Conservation (phyloP, 2,113 vertebrate genomes). For the Procavia capensis region DNA sequence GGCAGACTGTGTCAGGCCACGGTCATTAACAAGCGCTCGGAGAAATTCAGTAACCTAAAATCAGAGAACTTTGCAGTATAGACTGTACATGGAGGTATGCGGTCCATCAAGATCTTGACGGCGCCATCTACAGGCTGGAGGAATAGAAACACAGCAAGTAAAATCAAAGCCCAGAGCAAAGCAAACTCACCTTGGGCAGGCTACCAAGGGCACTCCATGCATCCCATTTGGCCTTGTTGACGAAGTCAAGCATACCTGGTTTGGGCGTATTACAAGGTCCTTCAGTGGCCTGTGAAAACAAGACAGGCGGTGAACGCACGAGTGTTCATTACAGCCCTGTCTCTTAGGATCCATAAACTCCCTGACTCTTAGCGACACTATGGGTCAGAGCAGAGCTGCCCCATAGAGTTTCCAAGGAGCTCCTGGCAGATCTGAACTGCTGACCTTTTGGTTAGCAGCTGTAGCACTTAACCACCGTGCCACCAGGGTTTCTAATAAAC, state of each 20-base stretch:
- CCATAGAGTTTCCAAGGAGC: no score
- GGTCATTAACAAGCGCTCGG: background rate
- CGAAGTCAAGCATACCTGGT: conserved; percentile 93
- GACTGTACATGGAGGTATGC: background rate
- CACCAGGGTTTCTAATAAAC: no score
- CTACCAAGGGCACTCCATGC: conserved; percentile 93
- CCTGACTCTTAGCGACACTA: no score
- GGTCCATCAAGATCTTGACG: background rate
- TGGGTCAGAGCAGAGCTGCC: no score
- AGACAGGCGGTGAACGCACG: background rate
- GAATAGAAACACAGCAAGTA: background rate
- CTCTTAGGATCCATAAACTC: background rate
- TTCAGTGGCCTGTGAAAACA: conserved; percentile 90
- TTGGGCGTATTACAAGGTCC: conserved; percentile 93
- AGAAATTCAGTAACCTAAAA: background rate
- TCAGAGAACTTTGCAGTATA: background rate
- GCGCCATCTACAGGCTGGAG: background rate
- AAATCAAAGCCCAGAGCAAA: background rate
- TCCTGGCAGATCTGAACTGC: no score
- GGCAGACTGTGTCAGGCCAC: background rate
- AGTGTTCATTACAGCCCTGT: background rate
- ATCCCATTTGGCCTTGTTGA: conserved; percentile 96
- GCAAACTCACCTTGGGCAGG: conserved; percentile 89
- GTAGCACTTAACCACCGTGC: no score
- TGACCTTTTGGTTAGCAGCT: no score